These are phyloP conservation scores for Heteromyza rotundicornis DNA, from an alignment of 2,888 invertebrate genomes.

Conservation along the genomic window DNA sequence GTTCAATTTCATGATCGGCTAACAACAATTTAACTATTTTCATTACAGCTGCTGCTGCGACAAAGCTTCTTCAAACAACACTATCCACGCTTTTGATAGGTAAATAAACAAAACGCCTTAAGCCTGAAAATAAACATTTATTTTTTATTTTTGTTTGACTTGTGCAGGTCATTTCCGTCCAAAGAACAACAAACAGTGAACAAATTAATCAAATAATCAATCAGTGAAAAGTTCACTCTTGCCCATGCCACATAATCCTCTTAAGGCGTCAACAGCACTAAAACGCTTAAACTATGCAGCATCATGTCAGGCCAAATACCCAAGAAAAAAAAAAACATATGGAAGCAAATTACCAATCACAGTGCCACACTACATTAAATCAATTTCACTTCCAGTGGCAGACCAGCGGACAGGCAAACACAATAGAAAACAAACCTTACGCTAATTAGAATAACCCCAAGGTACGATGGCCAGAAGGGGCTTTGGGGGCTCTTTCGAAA, in stretches of 20 bases:
- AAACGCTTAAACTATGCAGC: constrained; percentile 30
- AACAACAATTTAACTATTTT: no score
- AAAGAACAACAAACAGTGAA: constrained; percentile 29
- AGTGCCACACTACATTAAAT: no score
- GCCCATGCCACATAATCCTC: constrained; percentile 45
- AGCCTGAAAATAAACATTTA: neutral
- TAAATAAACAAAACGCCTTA: no score
- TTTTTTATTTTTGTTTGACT: constrained; percentile 17
- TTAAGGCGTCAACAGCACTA: constrained; percentile 23
- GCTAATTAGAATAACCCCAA: constrained; percentile 53
- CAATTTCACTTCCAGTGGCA: no score
- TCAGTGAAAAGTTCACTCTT: constrained; percentile 27
- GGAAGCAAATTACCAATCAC: no score
- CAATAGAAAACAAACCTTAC: constrained; percentile 33
- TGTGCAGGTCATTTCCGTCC: constrained; percentile 47
- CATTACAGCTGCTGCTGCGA: no score
- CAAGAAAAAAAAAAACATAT: constrained; percentile 17
- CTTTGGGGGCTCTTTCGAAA: constrained; percentile 22
- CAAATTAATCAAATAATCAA: constrained; percentile 52
- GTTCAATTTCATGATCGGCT: no score
- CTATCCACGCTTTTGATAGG: no score
- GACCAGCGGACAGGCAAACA: constrained; percentile 35
- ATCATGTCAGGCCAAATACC: constrained; percentile 25
- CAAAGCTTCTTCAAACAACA: no score
- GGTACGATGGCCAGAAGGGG: neutral